phyloP scores from a whole-genome alignment of 1,140 invertebrate species.

The Pogonomyrmex californicus region DNA sequence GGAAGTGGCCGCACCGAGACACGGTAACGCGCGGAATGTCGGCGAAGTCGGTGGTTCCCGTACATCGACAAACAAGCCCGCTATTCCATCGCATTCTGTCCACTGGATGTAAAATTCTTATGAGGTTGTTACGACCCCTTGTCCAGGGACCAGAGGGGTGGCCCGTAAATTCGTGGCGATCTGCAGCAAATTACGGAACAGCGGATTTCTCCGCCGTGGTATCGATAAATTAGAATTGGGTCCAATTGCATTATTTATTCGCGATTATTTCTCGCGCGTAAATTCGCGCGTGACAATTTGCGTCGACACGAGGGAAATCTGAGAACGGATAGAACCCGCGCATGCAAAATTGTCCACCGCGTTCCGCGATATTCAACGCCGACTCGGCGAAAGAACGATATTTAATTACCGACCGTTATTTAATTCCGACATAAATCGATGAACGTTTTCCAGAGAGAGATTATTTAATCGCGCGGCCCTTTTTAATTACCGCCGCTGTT shows the following conservation, averaged over 20 bases:
- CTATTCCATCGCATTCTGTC: constrained; percentile 27
- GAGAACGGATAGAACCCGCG: background rate
- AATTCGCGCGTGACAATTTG: background rate
- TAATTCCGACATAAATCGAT: background rate
- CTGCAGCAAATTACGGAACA: constrained; percentile 6
- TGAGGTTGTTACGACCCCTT: constrained; percentile 27
- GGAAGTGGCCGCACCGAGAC: constrained; percentile 43
- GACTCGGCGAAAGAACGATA: background rate
- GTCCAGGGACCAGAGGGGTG: background rate
- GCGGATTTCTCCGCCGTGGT: background rate
- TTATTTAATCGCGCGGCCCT: constrained; percentile 15
- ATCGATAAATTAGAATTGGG: constrained; percentile 17
- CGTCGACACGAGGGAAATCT: background rate
- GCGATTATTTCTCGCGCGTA: constrained; percentile 5
- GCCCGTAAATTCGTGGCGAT: constrained; percentile 34
- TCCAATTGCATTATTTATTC: constrained; percentile 25
- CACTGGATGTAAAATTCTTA: constrained; percentile 56
- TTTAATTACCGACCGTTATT: constrained; percentile 37
- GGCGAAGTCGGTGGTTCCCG: constrained; percentile 17
- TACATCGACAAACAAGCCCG: constrained; percentile 14
- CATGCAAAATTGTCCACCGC: background rate
- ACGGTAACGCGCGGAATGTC: constrained; percentile 41
- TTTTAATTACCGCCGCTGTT: constrained; percentile 43
- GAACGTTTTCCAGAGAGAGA: background rate
- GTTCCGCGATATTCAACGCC: background rate